Conservation (phyloP, 1,140 invertebrate species). For the Drosophila truncata region DNA sequence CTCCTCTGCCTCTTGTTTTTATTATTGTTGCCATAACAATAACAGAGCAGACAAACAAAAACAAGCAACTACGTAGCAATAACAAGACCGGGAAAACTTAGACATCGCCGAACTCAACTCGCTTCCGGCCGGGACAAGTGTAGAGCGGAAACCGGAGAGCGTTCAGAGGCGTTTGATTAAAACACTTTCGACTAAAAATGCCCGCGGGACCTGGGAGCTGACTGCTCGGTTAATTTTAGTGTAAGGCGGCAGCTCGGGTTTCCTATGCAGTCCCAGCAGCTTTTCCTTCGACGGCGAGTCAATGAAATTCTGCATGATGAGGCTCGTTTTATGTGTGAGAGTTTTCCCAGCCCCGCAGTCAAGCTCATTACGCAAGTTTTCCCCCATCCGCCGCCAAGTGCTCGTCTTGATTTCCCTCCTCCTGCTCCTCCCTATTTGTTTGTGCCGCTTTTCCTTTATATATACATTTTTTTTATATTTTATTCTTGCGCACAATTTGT, state of each 20-base stretch:
- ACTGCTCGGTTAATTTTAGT: slow-evolving; percentile 73
- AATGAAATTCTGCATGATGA: slow-evolving; percentile 58
- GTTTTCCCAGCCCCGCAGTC: slow-evolving; percentile 32
- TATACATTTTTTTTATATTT: slow-evolving; percentile 63
- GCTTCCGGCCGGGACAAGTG: slow-evolving; percentile 40
- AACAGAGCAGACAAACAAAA: slow-evolving; percentile 38
- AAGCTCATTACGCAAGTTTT: slow-evolving; percentile 74
- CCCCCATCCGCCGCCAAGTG: slow-evolving; percentile 27
- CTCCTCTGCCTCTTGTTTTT: slow-evolving; percentile 3
- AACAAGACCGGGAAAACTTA: slow-evolving; percentile 31
- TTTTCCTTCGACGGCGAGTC: slow-evolving; percentile 48
- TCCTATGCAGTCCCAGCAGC: slow-evolving; percentile 33
- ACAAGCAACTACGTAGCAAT: slow-evolving; percentile 41
- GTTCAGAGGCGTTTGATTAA: slow-evolving; percentile 65
- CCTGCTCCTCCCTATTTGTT: neutral
- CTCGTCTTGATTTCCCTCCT: slow-evolving; percentile 40
- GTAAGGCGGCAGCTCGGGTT: slow-evolving; percentile 25
- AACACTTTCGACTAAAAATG: slow-evolving; percentile 73
- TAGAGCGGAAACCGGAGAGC: slow-evolving; percentile 18
- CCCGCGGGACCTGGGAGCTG: slow-evolving; percentile 53
- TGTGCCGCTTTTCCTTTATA: slow-evolving; percentile 14
- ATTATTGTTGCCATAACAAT: slow-evolving; percentile 50
- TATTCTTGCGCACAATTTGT: slow-evolving; percentile 72
- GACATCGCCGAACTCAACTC: slow-evolving; percentile 25
- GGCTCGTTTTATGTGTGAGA: slow-evolving; percentile 55